These are phyloP conservation scores for Pachydiplax longipennis DNA, from an alignment of 2,888 invertebrate genomes.

Conservation along the genomic window DNA sequence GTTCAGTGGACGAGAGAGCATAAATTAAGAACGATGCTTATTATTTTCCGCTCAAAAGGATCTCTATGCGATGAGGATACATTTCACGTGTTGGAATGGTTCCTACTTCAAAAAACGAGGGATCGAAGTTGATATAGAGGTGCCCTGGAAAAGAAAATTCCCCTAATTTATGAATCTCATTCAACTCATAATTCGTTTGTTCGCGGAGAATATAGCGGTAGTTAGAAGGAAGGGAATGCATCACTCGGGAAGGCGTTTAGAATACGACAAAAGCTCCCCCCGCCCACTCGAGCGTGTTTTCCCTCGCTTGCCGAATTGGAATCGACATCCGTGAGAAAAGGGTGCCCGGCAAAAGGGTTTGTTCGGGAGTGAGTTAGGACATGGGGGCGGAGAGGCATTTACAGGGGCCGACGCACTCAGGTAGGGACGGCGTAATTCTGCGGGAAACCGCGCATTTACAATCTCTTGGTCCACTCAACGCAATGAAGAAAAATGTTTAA, in stretches of 20 bases:
- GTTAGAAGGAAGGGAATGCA: neutral
- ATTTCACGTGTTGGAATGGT: no score
- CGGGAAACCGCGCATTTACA: neutral
- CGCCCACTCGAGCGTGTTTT: neutral
- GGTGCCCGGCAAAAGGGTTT: neutral
- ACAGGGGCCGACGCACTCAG: neutral
- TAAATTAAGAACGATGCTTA: no score
- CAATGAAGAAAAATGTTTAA: neutral
- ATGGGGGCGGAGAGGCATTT: neutral
- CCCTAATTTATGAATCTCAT: no score
- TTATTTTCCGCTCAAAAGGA: no score
- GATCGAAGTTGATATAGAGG: no score
- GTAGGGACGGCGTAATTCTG: neutral
- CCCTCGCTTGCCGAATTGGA: conserved; percentile 11
- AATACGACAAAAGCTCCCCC: neutral
- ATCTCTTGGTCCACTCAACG: no score
- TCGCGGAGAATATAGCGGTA: no score
- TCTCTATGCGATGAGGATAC: no score
- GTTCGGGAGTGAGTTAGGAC: neutral
- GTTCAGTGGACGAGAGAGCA: no score
- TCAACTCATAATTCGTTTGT: no score
- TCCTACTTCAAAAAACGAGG: no score
- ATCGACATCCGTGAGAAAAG: conserved; percentile 16
- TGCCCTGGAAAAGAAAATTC: no score
- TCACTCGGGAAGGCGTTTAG: neutral